Evolutionary conservation across 92 coral and sea anemone species (phyloP), one percentile per base, ranked within the genome.

Genomic region (Siderastrea radians): DNA sequence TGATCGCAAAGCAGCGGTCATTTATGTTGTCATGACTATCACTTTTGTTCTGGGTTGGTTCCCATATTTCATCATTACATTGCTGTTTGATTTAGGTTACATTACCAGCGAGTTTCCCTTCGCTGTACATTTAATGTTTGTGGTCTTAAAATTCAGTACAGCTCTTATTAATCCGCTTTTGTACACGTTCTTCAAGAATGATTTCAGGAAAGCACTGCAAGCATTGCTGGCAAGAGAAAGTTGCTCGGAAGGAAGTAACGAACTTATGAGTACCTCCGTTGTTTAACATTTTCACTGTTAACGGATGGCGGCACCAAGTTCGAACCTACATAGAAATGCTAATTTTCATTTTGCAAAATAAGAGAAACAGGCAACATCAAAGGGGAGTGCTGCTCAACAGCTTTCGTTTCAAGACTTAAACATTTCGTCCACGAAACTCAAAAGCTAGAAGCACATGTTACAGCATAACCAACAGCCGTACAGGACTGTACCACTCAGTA

Each of bases 131-230:
- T 10, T 58, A 16, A 47, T 79, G 13, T 75, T 93, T 63, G 26
- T 88, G 69, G n/a, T 80, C 45, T 90, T 95, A 11, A 93, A 91
- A 87, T 95, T 90, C 72, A 84, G 93, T 75, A 91, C 96, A 3
- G 93, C 96, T 5, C 82, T 95, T 5, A 87, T 95, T 3, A 89
- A 93, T 26, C 98, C 98, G 5, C 80, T 95, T 59, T 49, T 95
- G 45, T 95, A 95, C 71, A 95, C 98, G 65, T 95, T 95, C 70
- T 95, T 95, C 73, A 95, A 95, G 86, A 79, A 84, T 2, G 98
- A 95, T 73, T 95, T 95, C 68, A 77, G 90, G 47, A 82, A 89
- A 3, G 97, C 95, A 2, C 68, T 92, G 5, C 81, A 84, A 78
- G 74, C 79, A 46, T 26, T 94, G 88, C 49, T 90, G 15, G 74